Percentiles rank a stretch among this genome's conserved stretches.
phyloP scores from a whole-genome alignment of 2,888 invertebrate genomes.

The Caenorhabditis parvicauda region DNA sequence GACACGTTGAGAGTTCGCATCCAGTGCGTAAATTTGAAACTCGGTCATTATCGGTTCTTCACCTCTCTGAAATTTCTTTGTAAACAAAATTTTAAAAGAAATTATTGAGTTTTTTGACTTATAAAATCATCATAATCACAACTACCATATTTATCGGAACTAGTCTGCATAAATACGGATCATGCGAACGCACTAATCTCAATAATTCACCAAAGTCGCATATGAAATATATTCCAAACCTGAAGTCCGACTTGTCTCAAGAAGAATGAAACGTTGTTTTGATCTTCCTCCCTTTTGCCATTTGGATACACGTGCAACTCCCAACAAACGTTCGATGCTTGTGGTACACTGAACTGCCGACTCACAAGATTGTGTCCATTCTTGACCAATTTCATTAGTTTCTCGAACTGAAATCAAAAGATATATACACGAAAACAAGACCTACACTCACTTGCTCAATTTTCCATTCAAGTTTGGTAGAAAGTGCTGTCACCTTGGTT shows the following conservation, averaged over 20 bases:
- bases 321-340: conserved; percentile 56
- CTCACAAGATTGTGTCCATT: conserved; percentile 55
- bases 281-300: conserved; percentile 59
- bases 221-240: conserved; percentile 7
- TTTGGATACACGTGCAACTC: conserved; percentile 61
- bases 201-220: not conserved
- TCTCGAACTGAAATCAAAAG: conserved; percentile 48
- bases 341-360: conserved; percentile 50
- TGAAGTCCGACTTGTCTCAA: conserved; percentile 53
- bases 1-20: conserved; percentile 39
- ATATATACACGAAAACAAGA: not conserved
- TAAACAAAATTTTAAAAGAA: too few species aligned
- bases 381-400: conserved; percentile 56
- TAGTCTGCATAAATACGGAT: not conserved
- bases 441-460: conserved; percentile 46
- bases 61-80: conserved; percentile 45
- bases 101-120: too few species aligned
- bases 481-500: conserved; percentile 52
- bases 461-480: conserved; percentile 58
- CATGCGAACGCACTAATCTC: not conserved
- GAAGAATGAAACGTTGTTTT: conserved; percentile 57
- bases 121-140: too few species aligned
- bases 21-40: conserved; percentile 58
- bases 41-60: conserved; percentile 61
- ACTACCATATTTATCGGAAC: too few species aligned